phyloP scores from a whole-genome alignment of 1,140 invertebrate genomes.

The Papilio polytes region DNA sequence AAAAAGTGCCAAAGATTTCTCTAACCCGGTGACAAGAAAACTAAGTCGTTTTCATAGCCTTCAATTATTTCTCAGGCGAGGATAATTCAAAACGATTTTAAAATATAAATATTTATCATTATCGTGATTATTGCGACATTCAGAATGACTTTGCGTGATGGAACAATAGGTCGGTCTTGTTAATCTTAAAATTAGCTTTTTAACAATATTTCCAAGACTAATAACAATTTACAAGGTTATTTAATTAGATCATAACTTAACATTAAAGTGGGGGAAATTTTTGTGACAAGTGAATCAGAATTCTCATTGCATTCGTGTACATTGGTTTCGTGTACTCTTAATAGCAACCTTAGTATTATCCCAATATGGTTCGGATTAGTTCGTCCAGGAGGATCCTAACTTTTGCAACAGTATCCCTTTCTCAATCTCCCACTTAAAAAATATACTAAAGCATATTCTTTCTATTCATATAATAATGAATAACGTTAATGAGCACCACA shows the following conservation, averaged over 20 bases:
- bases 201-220: not conserved
- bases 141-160: slow-evolving; percentile 20
- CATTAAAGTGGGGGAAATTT: not conserved
- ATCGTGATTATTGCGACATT: slow-evolving; percentile 17
- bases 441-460: not conserved
- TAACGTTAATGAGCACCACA: not conserved
- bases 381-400: too few relatives aligned
- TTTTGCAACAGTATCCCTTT: too few relatives aligned
- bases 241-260: not conserved
- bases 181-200: slow-evolving; percentile 13
- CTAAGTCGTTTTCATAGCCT: slow-evolving; percentile 17
- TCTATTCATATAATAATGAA: not conserved
- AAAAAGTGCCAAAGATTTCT: slow-evolving; percentile 11
- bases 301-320: too few relatives aligned
- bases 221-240: not conserved
- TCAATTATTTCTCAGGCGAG: slow-evolving; percentile 32
- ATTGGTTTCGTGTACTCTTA: too few relatives aligned
- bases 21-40: slow-evolving; percentile 3
- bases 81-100: slow-evolving; percentile 28
- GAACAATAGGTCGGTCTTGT: slow-evolving; percentile 30
- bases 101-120: slow-evolving; percentile 28
- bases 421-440: too few relatives aligned
- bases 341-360: too few relatives aligned
- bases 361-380: too few relatives aligned
- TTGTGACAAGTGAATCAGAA: not conserved